Evolutionary conservation across 2,113 vertebrate genomes (phyloP), one percentile per base, ranked within the genome.

Genomic region (Pycnonotus jocosus): DNA sequence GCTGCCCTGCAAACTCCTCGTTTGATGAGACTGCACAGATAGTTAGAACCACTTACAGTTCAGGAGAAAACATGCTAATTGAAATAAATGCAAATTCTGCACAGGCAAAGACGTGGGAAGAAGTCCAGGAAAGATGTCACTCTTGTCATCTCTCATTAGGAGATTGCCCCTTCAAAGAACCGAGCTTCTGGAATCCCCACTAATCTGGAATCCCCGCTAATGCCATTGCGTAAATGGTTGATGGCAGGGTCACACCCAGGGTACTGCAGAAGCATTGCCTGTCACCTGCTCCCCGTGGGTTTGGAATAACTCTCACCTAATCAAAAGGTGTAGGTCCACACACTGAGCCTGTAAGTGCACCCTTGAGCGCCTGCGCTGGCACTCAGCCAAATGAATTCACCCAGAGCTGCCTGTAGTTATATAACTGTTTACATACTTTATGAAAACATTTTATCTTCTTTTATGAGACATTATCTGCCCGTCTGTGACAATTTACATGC

Each of bases 191-290:
- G 94, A 94, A 93, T 94, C 90, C 80, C 81, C 82, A 16, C 60
- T 95, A 96, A 95, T 96, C 94, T 82, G 93, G 94, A 80, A 92
- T 94, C 85, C 74, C 90, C 85, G 1, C 48, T 96, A 96, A 96
- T 79, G 56, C 88, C 3, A 16, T 96, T 96, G 93, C 16, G 0
- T 95, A 96, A 96, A 40, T 12, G 6, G 79, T 48, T 92, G 79
- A 78, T 12, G n/a, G 72, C 79, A 74, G 72, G 92, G 85, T 95
- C 92, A 95, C 38, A 38, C 38, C 38, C 38, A 38, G 38, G 38
- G 38, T 38, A 38, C 48, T 8, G 20, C 16, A 4, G 70, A 66
- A 73, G 72, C 45, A 42, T 48, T 1, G 1, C 64, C 60, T 2
- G 5, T 80, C 77, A 66, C 50, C 53, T 11, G 10, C 48, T 74